Conservation (phyloP, 2,113 vertebrate genomes). For the Casuarius casuarius region DNA sequence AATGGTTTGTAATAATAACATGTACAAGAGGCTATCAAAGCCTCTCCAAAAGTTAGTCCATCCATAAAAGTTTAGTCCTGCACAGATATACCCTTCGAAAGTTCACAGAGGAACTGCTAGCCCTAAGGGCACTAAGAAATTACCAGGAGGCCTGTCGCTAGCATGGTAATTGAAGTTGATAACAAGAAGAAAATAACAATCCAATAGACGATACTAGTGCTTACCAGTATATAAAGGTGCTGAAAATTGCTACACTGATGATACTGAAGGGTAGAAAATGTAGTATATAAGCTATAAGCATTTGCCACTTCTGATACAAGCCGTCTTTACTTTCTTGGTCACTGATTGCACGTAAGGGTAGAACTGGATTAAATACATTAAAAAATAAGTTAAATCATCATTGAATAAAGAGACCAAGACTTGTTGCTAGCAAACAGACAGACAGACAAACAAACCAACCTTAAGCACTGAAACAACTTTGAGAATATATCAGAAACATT, state of each 20-base stretch:
- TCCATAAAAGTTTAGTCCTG: not conserved
- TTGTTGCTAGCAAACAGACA: not conserved
- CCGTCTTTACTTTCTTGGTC: slow-evolving; percentile 96
- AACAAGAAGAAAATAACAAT: not conserved
- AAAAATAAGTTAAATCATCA: not conserved
- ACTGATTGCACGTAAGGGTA: slow-evolving; percentile 86
- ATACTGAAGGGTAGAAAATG: slow-evolving; percentile 93
- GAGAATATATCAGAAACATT: not conserved
- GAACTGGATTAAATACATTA: slow-evolving; percentile 74
- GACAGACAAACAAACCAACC: not conserved
- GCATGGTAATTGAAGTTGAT: not conserved
- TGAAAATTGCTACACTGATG: slow-evolving; percentile 84
- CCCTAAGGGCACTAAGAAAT: not conserved
- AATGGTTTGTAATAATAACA: not conserved
- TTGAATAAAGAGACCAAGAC: not conserved
- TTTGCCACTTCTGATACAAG: slow-evolving; percentile 94
- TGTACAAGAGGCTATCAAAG: not conserved
- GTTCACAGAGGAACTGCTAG: not conserved
- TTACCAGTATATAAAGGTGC: slow-evolving; percentile 92
- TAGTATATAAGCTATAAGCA: slow-evolving; percentile 91
- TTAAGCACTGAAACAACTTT: not conserved
- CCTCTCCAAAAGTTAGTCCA: not conserved
- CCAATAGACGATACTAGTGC: not conserved
- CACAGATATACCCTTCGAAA: not conserved
- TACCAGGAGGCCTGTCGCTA: not conserved